Conservation (phyloP, 2,113 vertebrate species). For the Pituophis catenifer region DNA sequence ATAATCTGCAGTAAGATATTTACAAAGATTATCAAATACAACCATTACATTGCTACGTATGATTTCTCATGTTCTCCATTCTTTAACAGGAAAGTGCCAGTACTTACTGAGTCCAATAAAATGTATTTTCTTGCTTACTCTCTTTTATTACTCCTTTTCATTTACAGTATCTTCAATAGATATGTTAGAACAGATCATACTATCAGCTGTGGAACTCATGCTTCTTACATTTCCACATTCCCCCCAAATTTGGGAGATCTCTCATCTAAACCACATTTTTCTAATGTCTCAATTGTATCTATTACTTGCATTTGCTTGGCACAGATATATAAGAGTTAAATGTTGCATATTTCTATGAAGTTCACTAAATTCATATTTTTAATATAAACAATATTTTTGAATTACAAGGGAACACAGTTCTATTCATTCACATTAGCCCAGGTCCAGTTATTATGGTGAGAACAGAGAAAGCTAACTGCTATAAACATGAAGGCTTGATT, state of each 20-base stretch:
- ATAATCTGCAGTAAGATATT: background rate
- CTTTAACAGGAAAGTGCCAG: background rate
- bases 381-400: background rate
- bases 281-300: background rate
- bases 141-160: background rate
- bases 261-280: background rate
- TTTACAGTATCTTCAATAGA: background rate
- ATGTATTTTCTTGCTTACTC: background rate
- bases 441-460: background rate
- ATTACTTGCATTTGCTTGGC: background rate
- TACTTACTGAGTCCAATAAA: background rate
- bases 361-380: background rate
- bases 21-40: background rate
- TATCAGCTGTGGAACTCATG: background rate
- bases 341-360: background rate
- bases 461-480: slow-evolving; percentile 6
- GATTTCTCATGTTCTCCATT: background rate
- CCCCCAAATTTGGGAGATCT: no score
- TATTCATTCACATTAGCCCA: background rate
- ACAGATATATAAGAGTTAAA: background rate
- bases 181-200: background rate
- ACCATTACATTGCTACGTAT: background rate
- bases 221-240: background rate
- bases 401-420: background rate
- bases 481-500: background rate